Evolutionary conservation across 1,140 invertebrate species (phyloP), one percentile per base, ranked within the genome.

Genomic region (Cydia strobilella): DNA sequence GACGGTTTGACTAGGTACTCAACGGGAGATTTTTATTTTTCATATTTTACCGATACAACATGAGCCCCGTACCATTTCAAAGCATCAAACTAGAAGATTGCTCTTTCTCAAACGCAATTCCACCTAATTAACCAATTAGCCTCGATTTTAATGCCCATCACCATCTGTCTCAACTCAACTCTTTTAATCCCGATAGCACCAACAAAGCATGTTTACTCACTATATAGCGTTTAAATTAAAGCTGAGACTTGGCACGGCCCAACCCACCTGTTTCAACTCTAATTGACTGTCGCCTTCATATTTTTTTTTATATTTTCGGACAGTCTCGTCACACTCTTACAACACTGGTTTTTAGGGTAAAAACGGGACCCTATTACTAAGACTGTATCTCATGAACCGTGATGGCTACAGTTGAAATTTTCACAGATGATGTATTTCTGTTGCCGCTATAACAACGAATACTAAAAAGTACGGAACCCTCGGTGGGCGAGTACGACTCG

Each of bases 251-350:
- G 65, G 65, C 65, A 69, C 65, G 31, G 13, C 31, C n/a, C 31
- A 0, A 10, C 35, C 31, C 65, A 69, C 65, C 65, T 69, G 65
- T 69, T 69, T 39, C 65, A 20, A 69, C 65, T 69, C 31, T 69
- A 69, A 69, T 69, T 69, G 65, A 69, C 31, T 69, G 31, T 18
- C 27, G 65, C 27, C 15, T 69, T 69, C 65, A 42, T 69, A 20
- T 3, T 69, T 69, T 69, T 69, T 69, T 69, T 69, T 23, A 69
- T 69, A 39, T 69, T 69, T n/a, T 69, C 18, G 65, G 65, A 7
- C 15, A 15, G 27, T 69, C 31, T 39, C 65, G 31, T 69, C 27
- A 69, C 63, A 35, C 31, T 69, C 18, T 35, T 35, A 65, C 63
- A 20, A 35, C 65, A 31, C 10, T 18, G 65, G 27, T 7, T 10